Evolutionary conservation across 2,888 invertebrate species (phyloP).

Genomic region (Chaitophorus viminalis): DNA sequence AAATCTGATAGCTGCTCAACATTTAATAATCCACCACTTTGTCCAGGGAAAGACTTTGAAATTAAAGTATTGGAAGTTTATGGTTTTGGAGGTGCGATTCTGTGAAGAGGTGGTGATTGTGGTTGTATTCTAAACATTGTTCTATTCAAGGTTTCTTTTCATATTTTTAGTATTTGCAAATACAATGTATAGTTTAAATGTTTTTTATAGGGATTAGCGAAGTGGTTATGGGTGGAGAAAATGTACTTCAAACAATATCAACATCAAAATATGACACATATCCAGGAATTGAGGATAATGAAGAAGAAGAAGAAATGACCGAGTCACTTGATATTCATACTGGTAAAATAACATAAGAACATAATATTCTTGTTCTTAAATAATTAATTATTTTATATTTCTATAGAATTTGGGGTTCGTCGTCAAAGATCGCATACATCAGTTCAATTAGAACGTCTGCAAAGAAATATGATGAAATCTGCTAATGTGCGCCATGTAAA

Average conservation of each 20-base stretch:
- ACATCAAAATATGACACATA: constrained; percentile 76
- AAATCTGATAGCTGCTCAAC: constrained; percentile 93
- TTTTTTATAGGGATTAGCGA: constrained; percentile 80
- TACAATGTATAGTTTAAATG: not conserved
- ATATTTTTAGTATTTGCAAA: not conserved
- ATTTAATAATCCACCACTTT: constrained; percentile 96
- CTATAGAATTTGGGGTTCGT: constrained; percentile 69
- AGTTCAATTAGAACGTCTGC: constrained; percentile 87
- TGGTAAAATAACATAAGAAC: constrained; percentile 67
- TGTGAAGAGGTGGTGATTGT: constrained; percentile 48
- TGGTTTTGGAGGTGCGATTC: constrained; percentile 74
- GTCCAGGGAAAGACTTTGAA: constrained; percentile 90
- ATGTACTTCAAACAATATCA: constrained; percentile 75
- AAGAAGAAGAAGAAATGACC: constrained; percentile 79
- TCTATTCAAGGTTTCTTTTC: constrained; percentile 53
- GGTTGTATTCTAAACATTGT: constrained; percentile 40
- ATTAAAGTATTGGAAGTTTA: constrained; percentile 94
- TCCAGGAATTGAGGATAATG: constrained; percentile 82
- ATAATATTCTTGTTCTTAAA: constrained; percentile 14
- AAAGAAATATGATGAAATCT: constrained; percentile 83
- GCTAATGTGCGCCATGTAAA: constrained; percentile 81
- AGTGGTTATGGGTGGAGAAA: constrained; percentile 87
- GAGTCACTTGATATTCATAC: constrained; percentile 83
- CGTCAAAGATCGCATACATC: constrained; percentile 88
- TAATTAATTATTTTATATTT: constrained; percentile 30